A percentile compares a stretch with the other conserved stretches of the same genome.
Conservation (phyloP, 2,888 invertebrate genomes). For the Drosophila emarginata region DNA sequence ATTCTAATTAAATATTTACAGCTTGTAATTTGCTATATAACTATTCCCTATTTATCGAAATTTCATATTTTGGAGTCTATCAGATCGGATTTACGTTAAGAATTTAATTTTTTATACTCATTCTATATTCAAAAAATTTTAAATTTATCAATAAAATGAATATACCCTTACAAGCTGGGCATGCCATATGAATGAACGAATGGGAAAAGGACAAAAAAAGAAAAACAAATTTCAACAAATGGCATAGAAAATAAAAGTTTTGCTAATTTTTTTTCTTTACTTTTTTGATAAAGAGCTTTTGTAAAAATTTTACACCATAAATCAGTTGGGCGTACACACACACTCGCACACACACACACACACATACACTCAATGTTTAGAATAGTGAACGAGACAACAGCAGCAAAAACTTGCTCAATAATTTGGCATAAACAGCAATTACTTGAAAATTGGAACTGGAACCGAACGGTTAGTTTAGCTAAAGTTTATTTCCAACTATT, state of each 20-base stretch:
- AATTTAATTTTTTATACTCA: too few species aligned
- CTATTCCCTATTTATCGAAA: too few species aligned
- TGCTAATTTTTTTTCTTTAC: conserved; percentile 22
- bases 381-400: not conserved
- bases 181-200: conserved; percentile 8
- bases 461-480: conserved; percentile 45
- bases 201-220: conserved; percentile 26
- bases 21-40: too few species aligned
- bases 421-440: conserved; percentile 72
- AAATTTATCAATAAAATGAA: not conserved
- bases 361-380: conserved; percentile 16
- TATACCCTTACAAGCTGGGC: not conserved
- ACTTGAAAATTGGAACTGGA: conserved; percentile 56
- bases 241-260: conserved; percentile 33
- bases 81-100: too few species aligned
- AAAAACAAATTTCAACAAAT: conserved; percentile 24
- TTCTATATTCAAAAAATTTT: too few species aligned
- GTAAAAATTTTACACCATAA: conserved; percentile 63
- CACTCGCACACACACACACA: conserved; percentile 16
- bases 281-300: conserved; percentile 65
- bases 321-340: conserved; percentile 59
- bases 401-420: conserved; percentile 44
- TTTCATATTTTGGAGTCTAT: too few species aligned
- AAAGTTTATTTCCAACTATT: conserved; percentile 61
- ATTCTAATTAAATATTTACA: too few species aligned